These are phyloP conservation scores for Mastacembelus armatus DNA, from an alignment of 2,797 vertebrate genomes.

Conservation along the genomic window DNA sequence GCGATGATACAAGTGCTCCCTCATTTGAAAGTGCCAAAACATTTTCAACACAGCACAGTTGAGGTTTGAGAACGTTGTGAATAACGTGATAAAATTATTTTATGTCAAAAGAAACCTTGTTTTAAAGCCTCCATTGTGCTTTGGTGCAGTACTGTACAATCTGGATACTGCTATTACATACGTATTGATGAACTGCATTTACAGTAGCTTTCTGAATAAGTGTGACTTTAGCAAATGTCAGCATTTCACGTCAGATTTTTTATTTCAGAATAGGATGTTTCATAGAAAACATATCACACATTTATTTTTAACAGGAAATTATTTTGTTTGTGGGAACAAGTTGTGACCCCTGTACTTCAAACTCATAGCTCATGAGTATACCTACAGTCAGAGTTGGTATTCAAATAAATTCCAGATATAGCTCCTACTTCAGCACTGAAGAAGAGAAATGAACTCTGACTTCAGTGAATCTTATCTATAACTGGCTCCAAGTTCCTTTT, in stretches of 20 bases:
- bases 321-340: neutral
- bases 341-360: slow-evolving; percentile 18
- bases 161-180: no score
- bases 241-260: neutral
- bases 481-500: slow-evolving; percentile 22
- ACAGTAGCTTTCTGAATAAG: no score
- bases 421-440: neutral
- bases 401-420: neutral
- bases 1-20: neutral
- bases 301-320: neutral
- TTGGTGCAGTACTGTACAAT: no score
- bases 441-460: neutral
- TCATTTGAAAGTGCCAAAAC: no score
- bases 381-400: neutral
- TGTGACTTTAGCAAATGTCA: no score
- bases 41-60: no score
- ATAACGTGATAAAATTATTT: no score
- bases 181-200: no score
- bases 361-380: neutral
- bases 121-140: no score
- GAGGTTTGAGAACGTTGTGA: no score
- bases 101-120: no score
- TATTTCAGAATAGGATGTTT: neutral
- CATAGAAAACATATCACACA: neutral
- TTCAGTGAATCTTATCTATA: slow-evolving; percentile 15